These are phyloP conservation scores for Centropyge bicolor DNA, from an alignment of 2,797 vertebrate species.

Conservation along the genomic window DNA sequence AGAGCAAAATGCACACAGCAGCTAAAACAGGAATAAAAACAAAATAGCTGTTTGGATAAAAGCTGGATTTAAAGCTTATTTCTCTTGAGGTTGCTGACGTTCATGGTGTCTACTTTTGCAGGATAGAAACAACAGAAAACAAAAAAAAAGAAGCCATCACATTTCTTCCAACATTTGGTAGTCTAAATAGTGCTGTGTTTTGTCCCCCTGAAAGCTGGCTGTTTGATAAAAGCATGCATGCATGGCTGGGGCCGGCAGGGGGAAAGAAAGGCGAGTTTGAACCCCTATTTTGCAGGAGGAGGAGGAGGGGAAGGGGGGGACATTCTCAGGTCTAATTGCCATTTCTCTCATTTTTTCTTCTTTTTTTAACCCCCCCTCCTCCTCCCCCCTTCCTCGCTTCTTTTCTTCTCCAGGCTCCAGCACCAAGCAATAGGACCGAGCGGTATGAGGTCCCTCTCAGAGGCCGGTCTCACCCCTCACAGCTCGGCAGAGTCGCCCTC, in stretches of 20 bases:
- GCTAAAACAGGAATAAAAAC: not conserved
- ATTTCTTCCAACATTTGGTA: conserved; percentile 71
- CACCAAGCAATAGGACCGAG: conserved; percentile 98
- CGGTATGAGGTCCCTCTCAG: conserved; percentile 97
- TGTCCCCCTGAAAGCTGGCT: conserved; percentile 78
- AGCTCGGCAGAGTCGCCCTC: conserved; percentile 98
- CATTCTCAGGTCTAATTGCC: conserved; percentile 84
- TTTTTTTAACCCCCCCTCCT: conserved; percentile 14
- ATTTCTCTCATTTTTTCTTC: conserved; percentile 74
- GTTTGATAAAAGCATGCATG: conserved; percentile 81
- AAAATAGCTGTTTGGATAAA: not conserved
- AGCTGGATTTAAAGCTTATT: conserved; percentile 30
- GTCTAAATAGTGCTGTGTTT: conserved; percentile 77
- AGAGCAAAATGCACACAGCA: not conserved
- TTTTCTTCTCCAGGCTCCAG: conserved; percentile 92
- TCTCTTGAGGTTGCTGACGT: conserved; percentile 20
- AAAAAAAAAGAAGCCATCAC: conserved; percentile 44
- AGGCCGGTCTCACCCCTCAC: conserved; percentile 96
- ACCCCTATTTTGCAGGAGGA: conserved; percentile 79
- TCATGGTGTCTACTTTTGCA: conserved; percentile 36
- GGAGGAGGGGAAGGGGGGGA: conserved; percentile 74
- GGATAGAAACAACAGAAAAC: conserved; percentile 5
- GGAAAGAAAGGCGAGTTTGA: conserved; percentile 81
- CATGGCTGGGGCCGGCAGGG: conserved; percentile 80
- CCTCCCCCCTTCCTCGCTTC: conserved; percentile 56